phyloP scores from a whole-genome alignment of 2,797 vertebrate species.

The Clarias laeviceps region DNA sequence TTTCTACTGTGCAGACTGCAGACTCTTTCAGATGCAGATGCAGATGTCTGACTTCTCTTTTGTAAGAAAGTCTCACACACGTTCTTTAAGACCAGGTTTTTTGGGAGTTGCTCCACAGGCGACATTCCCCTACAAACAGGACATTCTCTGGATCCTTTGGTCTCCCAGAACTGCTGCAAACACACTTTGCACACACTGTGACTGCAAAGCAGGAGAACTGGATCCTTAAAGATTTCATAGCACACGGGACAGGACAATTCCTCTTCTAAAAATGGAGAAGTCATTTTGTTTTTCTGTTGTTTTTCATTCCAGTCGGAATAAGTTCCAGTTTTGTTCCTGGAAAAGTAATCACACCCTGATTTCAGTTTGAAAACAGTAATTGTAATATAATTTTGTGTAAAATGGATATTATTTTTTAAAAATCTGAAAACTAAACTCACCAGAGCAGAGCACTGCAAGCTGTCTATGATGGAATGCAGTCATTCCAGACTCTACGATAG shows the following conservation, averaged over 20 bases:
- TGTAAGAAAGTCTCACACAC: constrained; percentile 2
- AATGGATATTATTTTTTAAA: background rate
- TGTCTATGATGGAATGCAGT: background rate
- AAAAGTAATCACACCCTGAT: background rate
- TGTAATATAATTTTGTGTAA: background rate
- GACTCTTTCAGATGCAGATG: background rate
- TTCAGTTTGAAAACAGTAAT: background rate
- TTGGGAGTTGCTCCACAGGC: no score
- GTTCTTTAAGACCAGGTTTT: constrained; percentile 1
- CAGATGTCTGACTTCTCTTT: no score
- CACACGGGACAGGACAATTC: constrained; percentile 27
- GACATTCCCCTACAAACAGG: background rate
- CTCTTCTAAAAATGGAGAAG: background rate
- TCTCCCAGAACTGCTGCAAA: background rate
- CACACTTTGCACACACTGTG: constrained; percentile 22
- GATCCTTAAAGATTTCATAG: background rate
- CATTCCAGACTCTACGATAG: background rate
- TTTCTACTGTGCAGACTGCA: constrained; percentile 19
- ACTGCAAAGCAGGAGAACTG: background rate
- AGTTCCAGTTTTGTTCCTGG: background rate
- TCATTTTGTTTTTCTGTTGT: background rate
- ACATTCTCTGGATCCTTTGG: constrained; percentile 24
- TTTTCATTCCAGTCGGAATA: background rate
- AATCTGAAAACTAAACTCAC: background rate
- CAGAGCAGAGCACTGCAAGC: background rate